Conservation (phyloP, 2,888 invertebrate species). For the Cacoxenus indagator region DNA sequence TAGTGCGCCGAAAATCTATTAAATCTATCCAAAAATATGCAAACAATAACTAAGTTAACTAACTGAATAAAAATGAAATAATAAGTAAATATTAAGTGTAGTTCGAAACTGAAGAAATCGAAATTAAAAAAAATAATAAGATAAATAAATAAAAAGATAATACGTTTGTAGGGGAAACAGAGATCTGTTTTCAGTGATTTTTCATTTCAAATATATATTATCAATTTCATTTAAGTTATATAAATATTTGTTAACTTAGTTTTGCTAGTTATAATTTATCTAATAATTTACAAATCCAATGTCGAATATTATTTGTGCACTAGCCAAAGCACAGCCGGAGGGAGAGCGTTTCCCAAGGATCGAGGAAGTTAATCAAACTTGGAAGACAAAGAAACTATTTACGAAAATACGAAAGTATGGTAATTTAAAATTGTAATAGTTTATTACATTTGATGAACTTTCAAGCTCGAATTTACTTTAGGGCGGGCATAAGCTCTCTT, state of each 20-base stretch:
- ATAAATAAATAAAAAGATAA: constrained; percentile 10
- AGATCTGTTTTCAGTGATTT: too few species aligned
- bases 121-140: constrained; percentile 30
- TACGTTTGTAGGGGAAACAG: too few species aligned
- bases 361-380: not conserved
- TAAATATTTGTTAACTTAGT: too few species aligned
- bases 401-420: not conserved
- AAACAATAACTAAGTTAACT: constrained; percentile 31
- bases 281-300: too few species aligned
- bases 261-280: too few species aligned
- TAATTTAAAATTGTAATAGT: too few species aligned
- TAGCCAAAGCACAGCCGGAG: not conserved
- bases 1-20: constrained; percentile 89
- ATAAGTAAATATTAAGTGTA: constrained; percentile 42
- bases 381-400: not conserved
- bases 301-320: not conserved
- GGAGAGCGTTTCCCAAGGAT: not conserved
- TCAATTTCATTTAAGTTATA: too few species aligned
- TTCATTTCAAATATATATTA: too few species aligned
- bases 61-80: constrained; percentile 33
- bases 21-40: constrained; percentile 49
- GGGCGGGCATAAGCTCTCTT: not conserved
- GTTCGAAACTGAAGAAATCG: constrained; percentile 59
- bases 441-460: constrained; percentile 5
- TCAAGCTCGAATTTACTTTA: constrained; percentile 7